phyloP scores from a whole-genome alignment of 2,797 vertebrate species.

The Vultur gryphus region DNA sequence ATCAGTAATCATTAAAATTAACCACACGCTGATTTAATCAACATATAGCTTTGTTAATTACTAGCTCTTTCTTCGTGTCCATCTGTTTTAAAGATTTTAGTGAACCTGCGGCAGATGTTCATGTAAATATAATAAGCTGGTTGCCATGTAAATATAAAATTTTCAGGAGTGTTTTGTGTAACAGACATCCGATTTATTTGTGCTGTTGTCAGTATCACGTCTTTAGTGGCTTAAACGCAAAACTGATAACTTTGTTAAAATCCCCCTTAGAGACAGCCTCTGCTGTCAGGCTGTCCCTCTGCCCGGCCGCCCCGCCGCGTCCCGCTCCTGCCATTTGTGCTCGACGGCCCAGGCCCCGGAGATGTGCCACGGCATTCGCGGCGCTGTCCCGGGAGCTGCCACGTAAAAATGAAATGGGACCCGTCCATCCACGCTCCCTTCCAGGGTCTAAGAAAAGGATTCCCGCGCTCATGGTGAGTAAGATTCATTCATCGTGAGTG shows the following conservation, averaged over 20 bases:
- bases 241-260: slow-evolving; percentile 33
- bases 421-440: neutral
- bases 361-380: neutral
- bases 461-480: neutral
- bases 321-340: neutral
- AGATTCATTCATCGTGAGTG: neutral
- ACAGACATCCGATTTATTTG: slow-evolving; percentile 28
- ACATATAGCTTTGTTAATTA: slow-evolving; percentile 80
- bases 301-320: accelerated
- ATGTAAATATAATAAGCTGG: slow-evolving; percentile 73
- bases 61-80: slow-evolving; percentile 69
- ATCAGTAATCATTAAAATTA: slow-evolving; percentile 75
- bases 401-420: neutral
- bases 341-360: neutral
- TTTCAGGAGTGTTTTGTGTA: slow-evolving; percentile 50
- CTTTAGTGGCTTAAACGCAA: neutral
- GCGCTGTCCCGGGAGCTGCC: neutral
- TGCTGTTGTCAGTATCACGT: neutral
- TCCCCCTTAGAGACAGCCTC: neutral
- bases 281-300: neutral
- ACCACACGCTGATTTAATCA: slow-evolving; percentile 77
- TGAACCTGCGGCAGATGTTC: slow-evolving; percentile 80
- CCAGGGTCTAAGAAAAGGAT: neutral
- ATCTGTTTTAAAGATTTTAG: slow-evolving; percentile 76
- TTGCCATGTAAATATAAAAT: slow-evolving; percentile 68